phyloP scores from a whole-genome alignment of 1,140 invertebrate genomes.

The Hyphantria cunea region DNA sequence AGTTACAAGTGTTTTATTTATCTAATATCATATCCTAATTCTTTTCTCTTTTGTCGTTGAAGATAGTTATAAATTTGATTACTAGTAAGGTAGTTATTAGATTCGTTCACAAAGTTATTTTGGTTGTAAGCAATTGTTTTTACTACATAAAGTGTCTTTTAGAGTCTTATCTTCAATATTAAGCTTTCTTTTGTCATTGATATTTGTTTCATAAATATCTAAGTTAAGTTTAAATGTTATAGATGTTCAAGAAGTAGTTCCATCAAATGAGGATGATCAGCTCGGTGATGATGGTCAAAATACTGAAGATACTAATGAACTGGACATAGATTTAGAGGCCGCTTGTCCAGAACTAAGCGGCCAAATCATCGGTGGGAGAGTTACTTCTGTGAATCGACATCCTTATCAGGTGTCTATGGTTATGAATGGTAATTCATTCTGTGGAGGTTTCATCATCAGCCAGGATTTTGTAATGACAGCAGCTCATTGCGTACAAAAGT shows the following conservation, averaged over 20 bases:
- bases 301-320: constrained; percentile 31
- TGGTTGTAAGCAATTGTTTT: too few species aligned
- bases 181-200: too few species aligned
- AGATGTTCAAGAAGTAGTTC: constrained; percentile 62
- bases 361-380: constrained; percentile 71
- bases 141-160: too few species aligned
- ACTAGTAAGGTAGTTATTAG: too few species aligned
- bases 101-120: too few species aligned
- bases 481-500: constrained; percentile 76
- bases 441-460: constrained; percentile 76
- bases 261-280: constrained; percentile 46
- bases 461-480: constrained; percentile 71
- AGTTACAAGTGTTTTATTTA: neutral
- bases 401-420: constrained; percentile 76
- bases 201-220: too few species aligned
- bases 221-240: constrained; percentile 20
- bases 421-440: constrained; percentile 71
- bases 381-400: constrained; percentile 63
- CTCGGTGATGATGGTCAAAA: constrained; percentile 33
- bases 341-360: constrained; percentile 69
- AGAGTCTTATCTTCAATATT: too few species aligned
- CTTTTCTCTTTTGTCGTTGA: too few species aligned
- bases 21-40: neutral
- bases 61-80: too few species aligned
- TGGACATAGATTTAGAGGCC: constrained; percentile 55